These are phyloP conservation scores for Copidosoma aretas DNA, from an alignment of 2,888 invertebrate genomes.

Conservation along the genomic window DNA sequence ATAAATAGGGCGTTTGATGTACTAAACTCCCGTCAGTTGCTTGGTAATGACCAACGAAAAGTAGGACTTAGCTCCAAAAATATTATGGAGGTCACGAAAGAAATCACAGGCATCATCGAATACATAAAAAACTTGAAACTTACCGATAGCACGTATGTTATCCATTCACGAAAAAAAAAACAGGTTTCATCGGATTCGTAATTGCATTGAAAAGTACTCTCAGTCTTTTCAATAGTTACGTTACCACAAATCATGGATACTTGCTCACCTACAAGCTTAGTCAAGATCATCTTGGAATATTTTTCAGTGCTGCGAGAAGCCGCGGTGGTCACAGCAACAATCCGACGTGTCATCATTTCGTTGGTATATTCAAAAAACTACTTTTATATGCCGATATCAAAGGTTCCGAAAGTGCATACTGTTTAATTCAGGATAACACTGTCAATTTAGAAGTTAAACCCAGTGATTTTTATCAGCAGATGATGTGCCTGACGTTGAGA, in stretches of 20 bases:
- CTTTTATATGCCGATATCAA: no score
- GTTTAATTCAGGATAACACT: no score
- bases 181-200: conserved; percentile 43
- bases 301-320: conserved; percentile 35
- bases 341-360: conserved; percentile 26
- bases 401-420: no score
- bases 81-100: no score
- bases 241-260: conserved; percentile 20
- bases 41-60: no score
- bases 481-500: no score
- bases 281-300: conserved; percentile 39
- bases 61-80: no score
- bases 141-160: conserved; percentile 19
- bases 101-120: conserved; percentile 11
- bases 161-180: conserved; percentile 38
- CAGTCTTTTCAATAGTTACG: conserved; percentile 32
- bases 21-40: no score
- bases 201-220: conserved; percentile 35
- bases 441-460: no score
- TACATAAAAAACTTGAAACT: conserved; percentile 35
- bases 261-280: conserved; percentile 38
- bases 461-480: no score
- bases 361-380: not conserved
- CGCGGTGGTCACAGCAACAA: conserved; percentile 40
- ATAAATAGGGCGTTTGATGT: no score